Base-by-base conservation (phyloP, 1,140 invertebrate genomes). In the Varroa destructor region DNA sequence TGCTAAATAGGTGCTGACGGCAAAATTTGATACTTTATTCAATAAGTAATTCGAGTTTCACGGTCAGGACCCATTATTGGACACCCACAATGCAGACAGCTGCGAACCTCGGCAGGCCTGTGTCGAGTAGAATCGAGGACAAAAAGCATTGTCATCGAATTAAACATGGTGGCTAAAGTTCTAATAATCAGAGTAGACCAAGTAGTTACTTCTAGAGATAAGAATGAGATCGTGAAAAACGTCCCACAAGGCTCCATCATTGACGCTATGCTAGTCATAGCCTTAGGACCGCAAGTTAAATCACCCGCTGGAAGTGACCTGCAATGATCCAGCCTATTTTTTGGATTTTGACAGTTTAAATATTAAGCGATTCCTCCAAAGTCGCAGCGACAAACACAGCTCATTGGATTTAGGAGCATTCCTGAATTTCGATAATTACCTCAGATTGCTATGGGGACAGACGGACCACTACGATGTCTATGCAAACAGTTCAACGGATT, bases 321-420 rank as follows among this genome's bases (percentile, higher is more conserved):
- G 98, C 79, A 94, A 95, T 0, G 95, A 99, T 46, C 14, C 14
- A 14, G 12, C 10, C 1, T 67, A 67, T 46, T 67, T 67, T 40
- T 8, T 37, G 3, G 61, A 67, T 40, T 37, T 37, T 25, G 12
- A 43, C 40, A 37, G 37, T 67, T 36, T 37, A 12, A 46, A 36
- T 37, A 25, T 37, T 12, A 37, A 37, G 36, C 1, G 61, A n/a
- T 67, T 67, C 37, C 37, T 67, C 14, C 14, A 40, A 12, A 51
- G 46, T 51, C 4, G 25, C 25, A 25, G 25, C 25, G 57, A 58
- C 6, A 42, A 58, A 6, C 25, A 51, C 46, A 51, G 46, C 46
- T 51, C 46, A 3, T 51, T 8, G 46, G 46, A 51, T 51, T 25
- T 12, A 4, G 12, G 46, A 37, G 61, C 61, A 14, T 67, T 25